phyloP scores from a whole-genome alignment of 2,797 vertebrate genomes.

The Acropternis orthonyx region DNA sequence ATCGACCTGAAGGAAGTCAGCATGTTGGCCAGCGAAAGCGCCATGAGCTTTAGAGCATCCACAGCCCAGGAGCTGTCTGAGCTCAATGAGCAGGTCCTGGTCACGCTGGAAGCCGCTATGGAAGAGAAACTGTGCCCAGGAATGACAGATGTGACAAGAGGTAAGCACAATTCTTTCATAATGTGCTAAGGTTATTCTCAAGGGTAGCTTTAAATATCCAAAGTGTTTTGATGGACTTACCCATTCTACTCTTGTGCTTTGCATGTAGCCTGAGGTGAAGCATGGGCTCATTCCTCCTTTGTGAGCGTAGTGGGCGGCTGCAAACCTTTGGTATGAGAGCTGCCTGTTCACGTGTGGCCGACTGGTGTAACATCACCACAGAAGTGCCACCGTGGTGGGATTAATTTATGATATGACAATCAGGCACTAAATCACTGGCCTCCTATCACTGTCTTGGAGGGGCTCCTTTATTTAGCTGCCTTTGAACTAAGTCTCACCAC shows the following conservation, averaged over 20 bases:
- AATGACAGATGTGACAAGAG: conserved; percentile 59
- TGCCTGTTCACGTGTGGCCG: not conserved
- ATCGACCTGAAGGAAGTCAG: conserved; percentile 81
- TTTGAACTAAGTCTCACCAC: not conserved
- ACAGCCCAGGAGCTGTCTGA: conserved; percentile 84
- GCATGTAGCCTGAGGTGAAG: not conserved
- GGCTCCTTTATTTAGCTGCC: not conserved
- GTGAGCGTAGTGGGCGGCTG: fast-evolving
- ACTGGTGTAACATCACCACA: not conserved
- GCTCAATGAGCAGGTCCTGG: conserved; percentile 88
- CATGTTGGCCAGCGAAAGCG: conserved; percentile 81
- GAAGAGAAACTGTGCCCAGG: conserved; percentile 81
- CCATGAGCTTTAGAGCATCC: conserved; percentile 82
- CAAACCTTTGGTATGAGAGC: not conserved
- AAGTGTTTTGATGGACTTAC: not conserved
- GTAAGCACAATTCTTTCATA: conserved; percentile 61
- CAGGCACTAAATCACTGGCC: not conserved
- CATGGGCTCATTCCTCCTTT: not conserved
- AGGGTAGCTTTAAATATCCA: not conserved
- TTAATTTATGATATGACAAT: not conserved
- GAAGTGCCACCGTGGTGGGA: not conserved
- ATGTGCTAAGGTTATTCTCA: not conserved
- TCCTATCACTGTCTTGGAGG: not conserved
- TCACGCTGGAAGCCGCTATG: conserved; percentile 85
- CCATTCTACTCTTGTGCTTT: not conserved